A percentile compares a stretch with the other conserved stretches of the same genome.
These are phyloP conservation scores for Sphaerodactylus townsendi DNA, from an alignment of 2,113 vertebrate genomes.

Conservation along the genomic window DNA sequence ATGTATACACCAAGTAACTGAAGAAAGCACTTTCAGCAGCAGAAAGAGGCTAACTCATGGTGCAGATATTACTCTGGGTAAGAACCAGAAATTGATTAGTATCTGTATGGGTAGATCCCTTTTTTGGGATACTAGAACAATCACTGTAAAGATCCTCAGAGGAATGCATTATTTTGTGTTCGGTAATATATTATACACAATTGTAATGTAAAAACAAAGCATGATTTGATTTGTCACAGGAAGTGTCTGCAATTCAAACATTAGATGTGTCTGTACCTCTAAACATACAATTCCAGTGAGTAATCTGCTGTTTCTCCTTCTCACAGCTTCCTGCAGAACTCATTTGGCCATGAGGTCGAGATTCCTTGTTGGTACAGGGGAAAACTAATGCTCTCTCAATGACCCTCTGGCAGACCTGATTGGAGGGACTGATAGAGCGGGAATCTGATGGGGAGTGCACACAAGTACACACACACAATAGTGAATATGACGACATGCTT, in stretches of 20 bases:
- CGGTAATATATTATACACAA: background rate
- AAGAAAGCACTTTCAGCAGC: background rate
- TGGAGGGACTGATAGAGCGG: too few species aligned
- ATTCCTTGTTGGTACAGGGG: background rate
- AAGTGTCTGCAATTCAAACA: constrained; percentile 37
- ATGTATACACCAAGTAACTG: background rate
- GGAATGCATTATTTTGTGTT: background rate
- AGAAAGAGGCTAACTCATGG: background rate
- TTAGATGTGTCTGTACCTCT: background rate
- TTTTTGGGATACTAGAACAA: background rate
- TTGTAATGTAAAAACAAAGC: background rate
- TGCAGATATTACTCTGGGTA: background rate
- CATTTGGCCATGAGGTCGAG: background rate
- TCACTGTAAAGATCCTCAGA: background rate
- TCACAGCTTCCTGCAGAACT: background rate
- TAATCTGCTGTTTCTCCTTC: fast-evolving
- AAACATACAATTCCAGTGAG: background rate
- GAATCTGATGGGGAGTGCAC: background rate
- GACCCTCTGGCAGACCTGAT: background rate
- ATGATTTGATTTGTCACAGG: constrained; percentile 42
- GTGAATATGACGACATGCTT: too few species aligned
- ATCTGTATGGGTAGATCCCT: background rate
- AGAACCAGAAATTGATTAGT: background rate
- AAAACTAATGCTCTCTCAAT: background rate
- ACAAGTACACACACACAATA: too few species aligned